Evolutionary conservation across 2,888 invertebrate genomes (phyloP).

Genomic region (Tenthredo scrophulariae): DNA sequence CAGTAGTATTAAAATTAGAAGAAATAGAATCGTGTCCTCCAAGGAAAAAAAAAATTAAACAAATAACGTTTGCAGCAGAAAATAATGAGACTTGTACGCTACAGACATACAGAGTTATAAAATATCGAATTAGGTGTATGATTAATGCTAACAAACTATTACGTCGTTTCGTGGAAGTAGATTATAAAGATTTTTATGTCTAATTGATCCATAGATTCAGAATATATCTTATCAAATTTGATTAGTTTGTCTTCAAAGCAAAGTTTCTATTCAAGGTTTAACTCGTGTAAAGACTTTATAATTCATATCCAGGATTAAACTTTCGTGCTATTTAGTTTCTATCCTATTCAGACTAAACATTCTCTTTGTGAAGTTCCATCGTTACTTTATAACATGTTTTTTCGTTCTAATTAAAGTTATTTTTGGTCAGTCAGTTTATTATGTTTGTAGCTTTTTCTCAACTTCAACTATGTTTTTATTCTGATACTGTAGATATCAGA

Average conservation of each 20-base stretch:
- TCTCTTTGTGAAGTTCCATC: slow-evolving; percentile 16
- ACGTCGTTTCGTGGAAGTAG: background rate
- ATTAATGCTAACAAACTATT: slow-evolving; percentile 11
- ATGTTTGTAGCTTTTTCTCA: background rate
- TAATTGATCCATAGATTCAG: background rate
- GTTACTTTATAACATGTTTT: background rate
- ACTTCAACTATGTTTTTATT: background rate
- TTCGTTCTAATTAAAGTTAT: background rate
- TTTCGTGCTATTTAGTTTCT: background rate
- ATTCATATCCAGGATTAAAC: background rate
- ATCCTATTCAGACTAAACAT: slow-evolving; percentile 44
- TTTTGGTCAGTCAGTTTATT: background rate
- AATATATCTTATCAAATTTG: background rate
- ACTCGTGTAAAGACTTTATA: background rate
- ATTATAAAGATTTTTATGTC: slow-evolving; percentile 5
- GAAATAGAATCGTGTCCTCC: background rate
- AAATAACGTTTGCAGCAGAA: background rate
- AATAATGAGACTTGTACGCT: slow-evolving; percentile 15
- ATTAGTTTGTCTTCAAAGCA: background rate
- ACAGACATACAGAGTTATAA: background rate
- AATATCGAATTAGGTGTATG: slow-evolving; percentile 12
- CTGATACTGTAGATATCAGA: background rate
- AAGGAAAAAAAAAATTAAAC: background rate
- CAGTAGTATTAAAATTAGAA: background rate
- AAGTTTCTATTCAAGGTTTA: background rate